Evolutionary conservation across 2,888 invertebrate genomes (phyloP).

Genomic region (Cenopis cana): DNA sequence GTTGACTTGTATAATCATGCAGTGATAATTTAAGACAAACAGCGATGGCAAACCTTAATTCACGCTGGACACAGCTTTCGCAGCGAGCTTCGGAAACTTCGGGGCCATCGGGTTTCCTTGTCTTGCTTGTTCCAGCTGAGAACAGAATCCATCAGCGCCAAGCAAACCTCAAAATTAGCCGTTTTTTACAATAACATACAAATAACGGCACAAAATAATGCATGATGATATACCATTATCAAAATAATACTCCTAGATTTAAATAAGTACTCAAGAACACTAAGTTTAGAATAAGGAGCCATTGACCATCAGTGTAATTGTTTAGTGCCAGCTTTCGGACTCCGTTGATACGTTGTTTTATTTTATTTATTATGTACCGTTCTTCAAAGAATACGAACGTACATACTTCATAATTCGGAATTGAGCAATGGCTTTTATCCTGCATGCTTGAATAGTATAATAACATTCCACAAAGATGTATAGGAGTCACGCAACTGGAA

Average conservation of each 20-base stretch:
- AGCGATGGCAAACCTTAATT: constrained; percentile 72
- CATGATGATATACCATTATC: too few species aligned
- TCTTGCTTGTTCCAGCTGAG: constrained; percentile 74
- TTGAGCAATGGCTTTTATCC: too few species aligned
- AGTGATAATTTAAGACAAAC: constrained; percentile 58
- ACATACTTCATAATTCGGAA: too few species aligned
- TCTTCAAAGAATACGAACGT: too few species aligned
- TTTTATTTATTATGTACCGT: too few species aligned
- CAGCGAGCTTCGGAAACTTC: constrained; percentile 60
- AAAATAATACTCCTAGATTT: too few species aligned
- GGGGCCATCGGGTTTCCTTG: constrained; percentile 60
- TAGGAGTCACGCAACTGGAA: neutral
- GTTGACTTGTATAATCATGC: constrained; percentile 58
- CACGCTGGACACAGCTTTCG: constrained; percentile 66
- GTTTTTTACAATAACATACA: neutral
- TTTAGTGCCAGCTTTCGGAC: too few species aligned
- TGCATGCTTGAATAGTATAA: too few species aligned
- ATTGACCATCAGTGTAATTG: too few species aligned
- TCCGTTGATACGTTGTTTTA: too few species aligned
- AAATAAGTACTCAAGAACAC: neutral
- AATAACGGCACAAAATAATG: neutral
- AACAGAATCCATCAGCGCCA: constrained; percentile 78
- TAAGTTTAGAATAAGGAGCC: too few species aligned
- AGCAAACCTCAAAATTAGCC: constrained; percentile 61
- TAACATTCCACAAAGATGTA: neutral